Conservation (phyloP, 2,797 vertebrate species). For the Oreortyx pictus region DNA sequence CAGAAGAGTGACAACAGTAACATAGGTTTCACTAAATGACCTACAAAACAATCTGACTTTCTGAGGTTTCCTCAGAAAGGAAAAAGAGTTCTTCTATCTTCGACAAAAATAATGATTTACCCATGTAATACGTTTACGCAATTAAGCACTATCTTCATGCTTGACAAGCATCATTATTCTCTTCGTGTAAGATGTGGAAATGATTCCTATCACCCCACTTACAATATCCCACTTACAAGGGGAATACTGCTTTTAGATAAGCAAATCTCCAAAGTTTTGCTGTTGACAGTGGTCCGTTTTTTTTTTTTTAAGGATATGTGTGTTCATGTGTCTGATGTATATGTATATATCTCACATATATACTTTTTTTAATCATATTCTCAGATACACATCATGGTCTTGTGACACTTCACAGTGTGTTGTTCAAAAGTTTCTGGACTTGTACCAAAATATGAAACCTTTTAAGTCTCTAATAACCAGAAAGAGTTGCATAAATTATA, state of each 20-base stretch:
- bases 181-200: not conserved
- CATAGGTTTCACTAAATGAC: not conserved
- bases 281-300: not conserved
- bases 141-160: not conserved
- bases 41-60: not conserved
- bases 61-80: not conserved
- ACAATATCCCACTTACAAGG: not conserved
- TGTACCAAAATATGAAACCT: not conserved
- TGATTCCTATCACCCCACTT: not conserved
- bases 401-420: not conserved
- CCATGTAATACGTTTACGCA: not conserved
- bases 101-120: not conserved
- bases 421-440: not conserved
- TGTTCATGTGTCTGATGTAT: not conserved
- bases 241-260: not conserved
- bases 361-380: not conserved
- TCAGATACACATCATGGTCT: not conserved
- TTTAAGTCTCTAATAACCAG: not conserved
- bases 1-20: not conserved
- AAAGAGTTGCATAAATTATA: not conserved
- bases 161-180: not conserved
- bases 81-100: not conserved
- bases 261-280: not conserved
- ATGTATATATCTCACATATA: too few species aligned
- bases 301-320: not conserved